Base-by-base conservation (phyloP, 1,140 invertebrate genomes). In the Pararge aegeria region DNA sequence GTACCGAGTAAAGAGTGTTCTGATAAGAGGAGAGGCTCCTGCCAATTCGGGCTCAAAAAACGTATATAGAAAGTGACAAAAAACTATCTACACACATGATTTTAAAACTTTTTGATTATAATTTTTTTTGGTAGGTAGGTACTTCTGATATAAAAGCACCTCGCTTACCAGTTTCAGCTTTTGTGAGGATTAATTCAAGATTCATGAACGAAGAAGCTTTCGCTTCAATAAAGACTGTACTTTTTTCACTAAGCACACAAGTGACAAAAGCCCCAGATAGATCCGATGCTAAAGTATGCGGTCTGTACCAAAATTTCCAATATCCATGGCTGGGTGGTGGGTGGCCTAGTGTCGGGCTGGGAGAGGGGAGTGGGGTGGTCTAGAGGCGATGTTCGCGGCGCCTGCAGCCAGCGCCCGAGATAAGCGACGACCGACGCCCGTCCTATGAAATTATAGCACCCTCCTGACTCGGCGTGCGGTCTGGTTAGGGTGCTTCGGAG, bases 371-470 rank as follows among this genome's bases (percentile, higher is more conserved):
- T 13, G 21, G 66, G 62, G 64, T 9, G 71, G 57, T 38, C 20
- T 56, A 68, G 65, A 86, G 80, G 83, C 83, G 79, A 76, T 78
- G 73, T 65, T 74, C 54, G 70, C 69, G 80, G 83, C 83, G 81
- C 81, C 81, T 83, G 73, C 70, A 81, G 65, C 78, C 74, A 77
- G 75, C 80, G 74, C 76, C 78, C 71, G 78, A 80, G 80, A 83
- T 83, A 84, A 87, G 78, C 81, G 80, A 66, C 67, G 73, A 73
- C 72, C 78, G 78, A 82, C 83, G 78, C 80, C 79, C 75, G 81
- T 79, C 80, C 78, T 79, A 80, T 79, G 75, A 78, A 84, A 87
- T 84, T 84, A 84, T 87, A 83, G 81, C 80, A 78, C 83, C 80
- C 79, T 70, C 51, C 66, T 55, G 68, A 38, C 55, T 53, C 46